Base-by-base conservation (phyloP, 2,888 invertebrate genomes). In the Drosophila nr. perissopoda region DNA sequence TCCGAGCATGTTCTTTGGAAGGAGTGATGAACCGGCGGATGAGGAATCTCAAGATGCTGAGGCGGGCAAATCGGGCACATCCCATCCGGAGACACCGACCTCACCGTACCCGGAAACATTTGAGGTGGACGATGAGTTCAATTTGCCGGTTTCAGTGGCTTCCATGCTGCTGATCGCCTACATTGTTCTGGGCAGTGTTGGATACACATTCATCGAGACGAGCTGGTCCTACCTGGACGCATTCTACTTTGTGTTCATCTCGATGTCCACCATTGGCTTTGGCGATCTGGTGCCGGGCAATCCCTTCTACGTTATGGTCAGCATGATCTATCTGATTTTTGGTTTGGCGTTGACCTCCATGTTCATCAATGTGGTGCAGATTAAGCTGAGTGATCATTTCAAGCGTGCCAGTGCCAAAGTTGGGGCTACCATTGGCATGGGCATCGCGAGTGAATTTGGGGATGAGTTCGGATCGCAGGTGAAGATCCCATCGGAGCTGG, bases 251-350 rank as follows among this genome's bases (percentile, higher is more conserved):
- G 97, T 99, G 6, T 99, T 99, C 92, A 97, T 99, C 84, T 98
- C 98, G 0, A 97, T 99, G 96, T 97, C 98, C 1, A 99, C 99
- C 0, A 98, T 99, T 68, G 99, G 99, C n/a, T 97, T 99, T 84
- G 98, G 98, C 4, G 98, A 99, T 93, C 95, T 96, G 74, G 97
- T 98, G 0, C 98, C 98, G 1, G 95, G 96, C 92, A 97, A 98
- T 93, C 98, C 98, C 0, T 94, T 95, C 80, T 95, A 95, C 88
- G 97, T 99, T 96, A 96, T 99, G 94, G 95, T 96, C 64, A 97
- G 98, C 42, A 98, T 98, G 87, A 95, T 98, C 54, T 99, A 99
- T 91, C 94, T 99, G 65, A 96, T 99, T 29, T 97, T 99, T 87
- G 99, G 99, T 10, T 94, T 99, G 70, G 98, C 99, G 0, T 94